phyloP scores from a whole-genome alignment of 92 coral and sea anemone genomes.

The Plumapathes pennacea region DNA sequence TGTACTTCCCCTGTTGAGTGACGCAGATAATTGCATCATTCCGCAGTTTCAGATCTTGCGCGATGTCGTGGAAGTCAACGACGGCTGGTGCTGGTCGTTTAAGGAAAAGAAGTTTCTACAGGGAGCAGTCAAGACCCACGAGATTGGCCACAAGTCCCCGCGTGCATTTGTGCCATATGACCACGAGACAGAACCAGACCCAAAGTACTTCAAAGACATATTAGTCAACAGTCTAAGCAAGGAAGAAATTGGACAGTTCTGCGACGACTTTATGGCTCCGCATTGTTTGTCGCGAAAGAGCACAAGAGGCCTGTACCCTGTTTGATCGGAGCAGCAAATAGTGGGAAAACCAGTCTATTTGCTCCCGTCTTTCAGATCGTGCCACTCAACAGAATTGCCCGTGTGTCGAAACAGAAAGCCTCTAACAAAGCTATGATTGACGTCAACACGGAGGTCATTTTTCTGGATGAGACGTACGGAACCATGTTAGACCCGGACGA shows the following conservation, averaged over 20 bases:
- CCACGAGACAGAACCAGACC: too few species aligned
- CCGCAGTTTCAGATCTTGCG: constrained; percentile 13
- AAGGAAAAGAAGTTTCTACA: constrained; percentile 2
- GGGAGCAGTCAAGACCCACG: not conserved
- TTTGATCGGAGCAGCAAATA: not conserved
- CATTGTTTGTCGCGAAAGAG: not conserved
- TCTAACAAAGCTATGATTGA: constrained; percentile 20
- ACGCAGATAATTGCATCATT: constrained; percentile 18
- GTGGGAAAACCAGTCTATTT: constrained; percentile 2
- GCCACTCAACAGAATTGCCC: not conserved
- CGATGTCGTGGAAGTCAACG: constrained; percentile 33
- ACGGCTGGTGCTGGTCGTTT: constrained; percentile 34
- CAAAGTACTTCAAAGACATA: too few species aligned
- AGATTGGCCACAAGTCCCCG: too few species aligned
- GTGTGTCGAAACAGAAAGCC: not conserved
- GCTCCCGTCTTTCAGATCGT: not conserved
- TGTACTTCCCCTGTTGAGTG: constrained; percentile 27
- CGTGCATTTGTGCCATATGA: too few species aligned
- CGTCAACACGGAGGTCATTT: constrained; percentile 2
- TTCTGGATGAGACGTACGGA: constrained; percentile 20
- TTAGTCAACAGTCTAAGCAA: too few species aligned
- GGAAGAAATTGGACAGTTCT: not conserved
- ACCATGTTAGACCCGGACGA: too few species aligned
- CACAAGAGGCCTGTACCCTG: not conserved
- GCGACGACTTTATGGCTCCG: constrained; percentile 1